phyloP scores from a whole-genome alignment of 2,113 vertebrate genomes.

The Myotis yumanensis region DNA sequence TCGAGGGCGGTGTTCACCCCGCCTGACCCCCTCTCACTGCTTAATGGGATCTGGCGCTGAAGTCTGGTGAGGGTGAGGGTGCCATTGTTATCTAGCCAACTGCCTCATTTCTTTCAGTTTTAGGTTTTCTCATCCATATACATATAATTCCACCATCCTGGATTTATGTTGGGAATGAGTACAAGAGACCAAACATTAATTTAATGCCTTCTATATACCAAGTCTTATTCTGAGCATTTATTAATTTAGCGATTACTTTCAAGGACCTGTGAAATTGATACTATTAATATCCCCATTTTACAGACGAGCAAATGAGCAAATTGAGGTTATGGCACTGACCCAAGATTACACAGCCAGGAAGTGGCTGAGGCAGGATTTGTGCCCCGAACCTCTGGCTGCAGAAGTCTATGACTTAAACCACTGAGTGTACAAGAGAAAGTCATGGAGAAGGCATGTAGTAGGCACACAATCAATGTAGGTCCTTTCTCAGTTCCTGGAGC shows the following conservation, averaged over 20 bases:
- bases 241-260: neutral
- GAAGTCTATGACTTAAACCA: neutral
- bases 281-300: neutral
- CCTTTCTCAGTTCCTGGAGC: neutral
- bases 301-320: neutral
- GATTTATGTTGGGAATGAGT: neutral
- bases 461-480: too few relatives aligned
- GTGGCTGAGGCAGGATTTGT: neutral
- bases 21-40: neutral
- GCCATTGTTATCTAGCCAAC: neutral
- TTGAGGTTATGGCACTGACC: neutral
- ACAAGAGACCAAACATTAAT: neutral
- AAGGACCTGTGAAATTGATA: neutral
- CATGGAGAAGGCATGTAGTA: rapidly evolving
- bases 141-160: neutral
- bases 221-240: neutral
- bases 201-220: neutral
- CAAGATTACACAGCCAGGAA: neutral
- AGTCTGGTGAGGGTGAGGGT: neutral
- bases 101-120: neutral
- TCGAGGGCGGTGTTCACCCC: rapidly evolving
- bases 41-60: neutral
- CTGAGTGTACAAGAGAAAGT: rapidly evolving
- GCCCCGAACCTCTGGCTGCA: neutral
- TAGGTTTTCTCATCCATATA: neutral